Evolutionary conservation across 2,888 invertebrate species (phyloP), one percentile per base, ranked within the genome.

Genomic region (Empis livida): DNA sequence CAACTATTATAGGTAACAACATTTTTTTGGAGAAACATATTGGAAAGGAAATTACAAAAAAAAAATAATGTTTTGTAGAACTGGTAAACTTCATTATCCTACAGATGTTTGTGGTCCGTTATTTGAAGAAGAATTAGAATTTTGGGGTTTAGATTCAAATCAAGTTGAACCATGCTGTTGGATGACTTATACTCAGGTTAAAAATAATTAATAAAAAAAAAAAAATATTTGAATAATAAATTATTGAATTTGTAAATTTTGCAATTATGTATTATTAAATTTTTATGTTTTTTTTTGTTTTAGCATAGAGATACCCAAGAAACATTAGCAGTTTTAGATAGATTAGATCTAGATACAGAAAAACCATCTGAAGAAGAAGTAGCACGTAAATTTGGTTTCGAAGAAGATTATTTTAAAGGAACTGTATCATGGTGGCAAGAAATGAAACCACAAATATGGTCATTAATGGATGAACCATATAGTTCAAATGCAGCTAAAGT

Each of bases 121-220:
- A 54, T 99, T 99, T 69, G 99, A 99, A 68, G 97, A 97, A 67
- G 99, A 99, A 70, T 78, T 99, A 57, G 97, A 97, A 72, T 99
- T 95, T 71, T 97, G 97, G 97, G 97, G 97, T 13, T 78, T 99
- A 57, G 97, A 99, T 68, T 91, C 97, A 35, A 99, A 99, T 75
- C 97, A 99, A 74, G 96, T 97, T 60, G 96, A 97, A 68, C 97
- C 97, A 6, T 99, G 97, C 71, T 99, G 99, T 71, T 99, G 99
- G 97, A 97, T 97, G 96, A 99, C 97, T 10, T 99, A 99, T 61
- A 89, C 91, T 50, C 82, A 86, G 87, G 90, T 90, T 65, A 38
- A n/a, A 32, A 13, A 32, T 32, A 32, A 32, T 6, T 32, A 32
- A 13, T 6, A 32, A 32, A 32, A 20, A 32, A 32, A 32, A 32